Base-by-base conservation (phyloP, 2,797 vertebrate species). In the Muraenolepis orangiensis region DNA sequence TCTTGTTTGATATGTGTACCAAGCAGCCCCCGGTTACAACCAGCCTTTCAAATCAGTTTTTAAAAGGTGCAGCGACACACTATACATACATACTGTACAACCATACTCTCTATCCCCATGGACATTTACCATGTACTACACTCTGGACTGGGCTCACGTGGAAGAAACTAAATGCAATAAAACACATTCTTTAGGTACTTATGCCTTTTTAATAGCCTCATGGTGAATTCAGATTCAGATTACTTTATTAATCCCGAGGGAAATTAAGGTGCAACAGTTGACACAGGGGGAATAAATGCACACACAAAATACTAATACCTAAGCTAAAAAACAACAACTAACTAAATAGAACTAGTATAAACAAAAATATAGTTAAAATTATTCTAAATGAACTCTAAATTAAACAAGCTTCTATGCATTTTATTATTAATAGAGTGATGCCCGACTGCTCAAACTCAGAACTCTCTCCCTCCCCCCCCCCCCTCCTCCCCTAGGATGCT, bases 401-500 rank as follows among this genome's bases (percentile, higher is more conserved):
- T n/a, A n/a, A 57, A 23, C 46, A 6, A n/a, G 46, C 20, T 7
- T n/a, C 6, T 6, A 57, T 57, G 46, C 4, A n/a, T 20, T 51
- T n/a, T 51, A n/a, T 51, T 20, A 7, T 57, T 57, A 57, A 64
- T 64, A 8, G 8, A 13, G 23, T 64, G 23, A 23, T 61, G 51
- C 2, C 7, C n/a, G 46, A 51, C 5, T 20, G 20, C 20, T 20
- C 20, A 30, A 29, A 67, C 30, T 67, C 66, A 4, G 23, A 26
- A 28, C 64, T 14, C 26, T 29, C 23, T 30, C 64, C 13, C 64
- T 29, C 28, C 64, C 51, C 46, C 46, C 13, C 61, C n/a, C 18
- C n/a, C 51, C n/a, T 18, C 11, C 51, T n/a, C 7, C 10, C 51
- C 51, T 79, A 82, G 80, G 84, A 86, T 0, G 80, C 82, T 3